Conservation (phyloP, 2,797 vertebrate species). For the Neomorphus geoffroyi region DNA sequence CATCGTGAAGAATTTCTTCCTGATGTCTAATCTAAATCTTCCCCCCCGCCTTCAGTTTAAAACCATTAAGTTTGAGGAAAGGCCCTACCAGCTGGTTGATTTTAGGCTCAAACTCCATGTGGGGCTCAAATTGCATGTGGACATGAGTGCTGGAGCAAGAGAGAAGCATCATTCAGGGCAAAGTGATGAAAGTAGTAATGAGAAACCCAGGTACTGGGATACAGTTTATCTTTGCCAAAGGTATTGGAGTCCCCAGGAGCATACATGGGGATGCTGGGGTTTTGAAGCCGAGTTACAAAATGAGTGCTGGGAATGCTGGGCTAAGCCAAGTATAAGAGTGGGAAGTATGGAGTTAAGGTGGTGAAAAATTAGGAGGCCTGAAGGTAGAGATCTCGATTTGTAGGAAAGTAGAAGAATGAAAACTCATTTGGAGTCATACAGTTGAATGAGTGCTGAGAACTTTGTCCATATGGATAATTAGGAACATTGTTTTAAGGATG, state of each 20-base stretch:
- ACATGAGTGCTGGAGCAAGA: neutral
- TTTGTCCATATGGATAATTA: neutral
- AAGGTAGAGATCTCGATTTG: fast-evolving
- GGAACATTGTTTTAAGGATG: neutral
- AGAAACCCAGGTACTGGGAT: neutral
- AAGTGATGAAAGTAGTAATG: neutral
- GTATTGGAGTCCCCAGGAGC: neutral
- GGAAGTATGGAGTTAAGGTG: neutral
- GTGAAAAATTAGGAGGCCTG: neutral
- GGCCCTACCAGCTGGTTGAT: neutral
- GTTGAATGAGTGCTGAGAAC: neutral
- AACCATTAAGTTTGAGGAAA: too few relatives aligned
- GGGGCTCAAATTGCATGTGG: neutral
- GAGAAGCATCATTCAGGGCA: neutral
- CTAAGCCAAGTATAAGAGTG: neutral
- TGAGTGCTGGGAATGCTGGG: neutral
- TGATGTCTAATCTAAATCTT: too few relatives aligned
- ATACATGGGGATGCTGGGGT: neutral
- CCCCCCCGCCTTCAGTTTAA: too few relatives aligned
- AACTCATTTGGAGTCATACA: neutral
- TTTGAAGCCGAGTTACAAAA: neutral
- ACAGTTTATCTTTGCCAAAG: neutral
- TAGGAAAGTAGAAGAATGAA: neutral
- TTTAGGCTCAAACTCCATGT: neutral
- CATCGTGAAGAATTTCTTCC: too few relatives aligned